Conservation (phyloP, 2,113 vertebrate species). For the Panthera uncia region DNA sequence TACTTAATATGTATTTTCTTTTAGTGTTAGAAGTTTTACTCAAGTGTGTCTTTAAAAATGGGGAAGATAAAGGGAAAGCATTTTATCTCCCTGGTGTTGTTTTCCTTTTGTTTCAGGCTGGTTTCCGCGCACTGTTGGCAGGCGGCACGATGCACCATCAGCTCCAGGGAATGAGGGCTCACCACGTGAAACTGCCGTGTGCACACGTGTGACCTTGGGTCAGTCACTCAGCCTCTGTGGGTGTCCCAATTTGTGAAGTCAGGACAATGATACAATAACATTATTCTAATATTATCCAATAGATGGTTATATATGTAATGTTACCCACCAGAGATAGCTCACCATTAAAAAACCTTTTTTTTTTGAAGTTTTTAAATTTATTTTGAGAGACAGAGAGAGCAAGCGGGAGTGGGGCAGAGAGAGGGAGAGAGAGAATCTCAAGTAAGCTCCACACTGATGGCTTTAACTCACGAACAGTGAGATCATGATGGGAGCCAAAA, state of each 20-base stretch:
- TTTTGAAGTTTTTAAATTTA: too few species aligned
- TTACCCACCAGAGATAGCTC: neutral
- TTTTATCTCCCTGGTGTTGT: too few species aligned
- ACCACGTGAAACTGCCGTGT: accelerated
- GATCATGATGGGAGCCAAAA: too few species aligned
- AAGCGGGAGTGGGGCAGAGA: too few species aligned
- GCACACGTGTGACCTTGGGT: neutral
- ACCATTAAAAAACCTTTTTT: too few species aligned
- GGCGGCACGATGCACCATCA: accelerated
- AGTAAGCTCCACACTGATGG: too few species aligned
- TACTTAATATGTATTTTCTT: too few species aligned
- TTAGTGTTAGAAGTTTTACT: neutral
- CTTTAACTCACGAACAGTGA: too few species aligned
- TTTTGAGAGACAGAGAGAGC: too few species aligned
- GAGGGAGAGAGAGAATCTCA: too few species aligned
- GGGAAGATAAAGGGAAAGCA: neutral
- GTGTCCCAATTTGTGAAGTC: neutral
- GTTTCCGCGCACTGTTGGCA: accelerated
- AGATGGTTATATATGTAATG: neutral
- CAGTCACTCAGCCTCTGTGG: neutral
- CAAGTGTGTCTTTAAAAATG: neutral
- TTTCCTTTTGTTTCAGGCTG: neutral
- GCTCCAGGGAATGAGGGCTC: too few species aligned
- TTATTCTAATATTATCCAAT: neutral
- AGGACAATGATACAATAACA: neutral